Conservation (phyloP, 2,888 invertebrate genomes). For the Caenorhabditis angaria region DNA sequence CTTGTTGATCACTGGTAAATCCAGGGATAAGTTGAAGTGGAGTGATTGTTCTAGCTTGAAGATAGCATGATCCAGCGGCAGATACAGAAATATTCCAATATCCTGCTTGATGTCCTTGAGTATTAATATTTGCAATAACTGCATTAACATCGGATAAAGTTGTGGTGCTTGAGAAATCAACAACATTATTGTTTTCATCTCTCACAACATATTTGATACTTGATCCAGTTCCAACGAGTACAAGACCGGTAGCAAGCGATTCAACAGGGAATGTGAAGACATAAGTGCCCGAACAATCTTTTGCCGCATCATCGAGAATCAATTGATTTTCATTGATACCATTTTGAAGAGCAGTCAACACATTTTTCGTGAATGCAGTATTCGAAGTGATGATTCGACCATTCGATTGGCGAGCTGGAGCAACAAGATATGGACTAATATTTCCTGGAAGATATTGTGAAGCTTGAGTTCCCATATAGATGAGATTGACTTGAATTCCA, state of each 20-base stretch:
- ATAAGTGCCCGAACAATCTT: slow-evolving; percentile 25
- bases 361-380: background rate
- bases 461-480: slow-evolving; percentile 19
- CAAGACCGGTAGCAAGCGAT: slow-evolving; percentile 23
- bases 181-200: slow-evolving; percentile 19
- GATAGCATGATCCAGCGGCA: slow-evolving; percentile 14
- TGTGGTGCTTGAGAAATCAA: slow-evolving; percentile 11
- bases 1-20: slow-evolving; percentile 39
- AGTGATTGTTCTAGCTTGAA: slow-evolving; percentile 40
- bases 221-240: slow-evolving; percentile 29
- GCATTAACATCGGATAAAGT: slow-evolving; percentile 28
- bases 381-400: slow-evolving; percentile 40
- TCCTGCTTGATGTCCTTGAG: slow-evolving; percentile 14
- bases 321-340: slow-evolving; percentile 37
- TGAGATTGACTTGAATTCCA: slow-evolving; percentile 30
- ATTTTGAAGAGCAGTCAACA: background rate
- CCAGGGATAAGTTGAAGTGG: slow-evolving; percentile 46
- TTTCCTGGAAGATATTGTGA: slow-evolving; percentile 11
- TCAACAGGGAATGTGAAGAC: slow-evolving; percentile 43
- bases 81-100: slow-evolving; percentile 26
- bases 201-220: slow-evolving; percentile 18
- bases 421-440: slow-evolving; percentile 14
- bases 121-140: slow-evolving; percentile 23
- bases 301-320: slow-evolving; percentile 38
- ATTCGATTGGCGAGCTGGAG: slow-evolving; percentile 42